Base-by-base conservation (phyloP, 2,888 invertebrate species). In the Mechanitis messenoides region DNA sequence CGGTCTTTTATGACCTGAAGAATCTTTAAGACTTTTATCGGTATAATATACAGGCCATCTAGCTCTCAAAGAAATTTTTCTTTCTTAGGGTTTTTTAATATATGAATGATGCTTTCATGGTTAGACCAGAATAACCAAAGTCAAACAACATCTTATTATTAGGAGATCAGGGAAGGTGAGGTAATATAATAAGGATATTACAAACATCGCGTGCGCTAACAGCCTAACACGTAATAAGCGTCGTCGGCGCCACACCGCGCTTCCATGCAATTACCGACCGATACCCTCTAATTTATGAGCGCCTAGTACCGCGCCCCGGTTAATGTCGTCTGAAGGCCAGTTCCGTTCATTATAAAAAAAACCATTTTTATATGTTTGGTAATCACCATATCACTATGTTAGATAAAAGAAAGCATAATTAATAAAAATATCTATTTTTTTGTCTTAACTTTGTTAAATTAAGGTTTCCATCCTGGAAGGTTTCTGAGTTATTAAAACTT, bases 251-350 rank as follows among this genome's bases (percentile, higher is more conserved):
- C 71, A 72, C 69, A 69, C 69, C 70, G 73, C 69, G 71, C 72
- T 69, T 69, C 70, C 69, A 68, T 69, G 69, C 70, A 74, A 74
- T 75, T 73, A 75, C 72, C 68, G 70, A 68, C 64, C 67, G 70
- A 71, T 68, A 68, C 69, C 76, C 75, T 74, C 78, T 83, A 79
- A 85, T 84, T 85, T 84, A 85, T 85, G 81, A 71, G 73, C 71
- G 74, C 81, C 80, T 83, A 78, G 82, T 81, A 77, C 74, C 72
- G 75, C 75, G 78, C 73, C 66, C 67, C 73, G 73, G 75, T 74
- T 59, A 66, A 65, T 68, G 70, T 66, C 70, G 69, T 69, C 68
- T 9, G 67, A 67, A 63, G 64, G 60, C 38, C 57, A 65, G 42
- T 42, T 42, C 59, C 20, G 20, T 59, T 45, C 60, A 63, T 67